These are phyloP conservation scores for Balaenoptera acutorostrata DNA, from an alignment of 2,113 vertebrate genomes.

Conservation along the genomic window DNA sequence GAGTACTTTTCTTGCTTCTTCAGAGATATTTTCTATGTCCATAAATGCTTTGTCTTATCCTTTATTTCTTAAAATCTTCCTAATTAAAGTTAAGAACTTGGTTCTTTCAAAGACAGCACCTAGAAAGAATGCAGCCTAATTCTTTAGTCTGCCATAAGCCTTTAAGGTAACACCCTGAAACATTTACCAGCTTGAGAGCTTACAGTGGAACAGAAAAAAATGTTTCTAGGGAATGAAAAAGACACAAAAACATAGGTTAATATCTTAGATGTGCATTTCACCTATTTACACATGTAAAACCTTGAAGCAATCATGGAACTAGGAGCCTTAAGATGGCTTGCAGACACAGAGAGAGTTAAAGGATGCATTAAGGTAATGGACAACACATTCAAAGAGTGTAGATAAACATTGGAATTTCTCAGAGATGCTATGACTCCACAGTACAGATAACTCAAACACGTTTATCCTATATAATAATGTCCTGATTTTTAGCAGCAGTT, in stretches of 20 bases:
- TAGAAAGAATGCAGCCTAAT: not conserved
- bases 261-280: not conserved
- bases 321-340: not conserved
- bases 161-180: not conserved
- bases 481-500: not conserved
- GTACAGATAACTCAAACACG: not conserved
- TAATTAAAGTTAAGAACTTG: not conserved
- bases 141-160: not conserved
- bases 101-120: not conserved
- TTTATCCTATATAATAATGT: not conserved
- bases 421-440: accelerated
- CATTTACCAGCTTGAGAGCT: not conserved
- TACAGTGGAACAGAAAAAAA: not conserved
- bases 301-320: not conserved
- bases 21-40: not conserved
- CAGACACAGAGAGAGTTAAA: not conserved
- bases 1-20: not conserved
- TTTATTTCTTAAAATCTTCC: not conserved
- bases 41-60: not conserved
- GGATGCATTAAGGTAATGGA: not conserved
- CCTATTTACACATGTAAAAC: not conserved
- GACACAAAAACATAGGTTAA: not conserved
- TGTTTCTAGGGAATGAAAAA: not conserved
- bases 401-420: not conserved
- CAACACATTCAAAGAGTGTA: not conserved